Base-by-base conservation (phyloP, 30 jellyfish, hydroid and myxozoan species). In the Aurelia sp. region DNA sequence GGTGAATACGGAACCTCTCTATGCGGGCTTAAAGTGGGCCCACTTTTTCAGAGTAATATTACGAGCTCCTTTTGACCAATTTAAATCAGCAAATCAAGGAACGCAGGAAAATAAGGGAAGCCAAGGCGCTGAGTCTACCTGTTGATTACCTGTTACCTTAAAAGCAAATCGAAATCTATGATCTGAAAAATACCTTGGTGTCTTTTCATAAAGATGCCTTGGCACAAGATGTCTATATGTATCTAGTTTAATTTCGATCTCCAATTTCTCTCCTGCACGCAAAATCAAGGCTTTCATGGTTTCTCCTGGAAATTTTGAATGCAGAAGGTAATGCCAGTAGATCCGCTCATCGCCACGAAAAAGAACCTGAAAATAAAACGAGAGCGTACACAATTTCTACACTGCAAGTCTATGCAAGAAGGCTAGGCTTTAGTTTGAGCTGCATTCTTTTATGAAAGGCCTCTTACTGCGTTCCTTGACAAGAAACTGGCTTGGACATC, bases 281-380 rank as follows among this genome's bases (percentile, higher is more conserved):
- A 61, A 52, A 18, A 89, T 70, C 52, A 66, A 21, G 5, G 85
- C 97, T 21, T 63, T 62, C 20, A 80, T 78, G 3, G 40, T 30
- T 20, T 81, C 91, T 13, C 86, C 72, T 13, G 97, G 91, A 74
- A 89, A 81, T 67, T 89, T 89, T 24, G 90, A 73, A 48, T 80
- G 95, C 61, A 81, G 78, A 5, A 89, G 79, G 74, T 89, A 89
- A 61, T 65, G 64, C 91, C 93, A 89, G 64, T 79, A 74, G 72
- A 89, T 89, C 21, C 97, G 94, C 62, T 89, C 97, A 62, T 82
- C 82, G 1, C 97, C 94, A 62, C 97, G 90, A 24, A 89, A 81
- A 71, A 92, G 97, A 61, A 89, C 90, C 97, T 89, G 79, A 21
- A 70, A 75, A n/a, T 24, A n/a, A 30, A 19, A 48, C 82, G 38